These are phyloP conservation scores for Gobiocypris rarus DNA, from an alignment of 2,113 vertebrate species.

Conservation along the genomic window DNA sequence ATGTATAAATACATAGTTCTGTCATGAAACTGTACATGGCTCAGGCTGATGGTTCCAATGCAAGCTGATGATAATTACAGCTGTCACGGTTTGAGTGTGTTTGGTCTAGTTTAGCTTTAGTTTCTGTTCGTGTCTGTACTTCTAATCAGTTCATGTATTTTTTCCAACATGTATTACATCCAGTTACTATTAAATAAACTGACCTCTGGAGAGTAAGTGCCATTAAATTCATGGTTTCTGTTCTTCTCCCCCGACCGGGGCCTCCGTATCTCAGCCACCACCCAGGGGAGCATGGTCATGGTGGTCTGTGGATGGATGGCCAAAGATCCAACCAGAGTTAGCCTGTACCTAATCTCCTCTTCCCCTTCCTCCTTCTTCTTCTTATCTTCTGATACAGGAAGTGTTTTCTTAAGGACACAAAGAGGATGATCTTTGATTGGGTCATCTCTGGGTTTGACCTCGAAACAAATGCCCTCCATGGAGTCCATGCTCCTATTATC, in stretches of 20 bases:
- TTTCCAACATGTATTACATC: not conserved
- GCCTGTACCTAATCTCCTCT: slow-evolving; percentile 74
- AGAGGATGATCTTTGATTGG: not conserved
- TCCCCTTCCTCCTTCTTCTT: slow-evolving; percentile 40
- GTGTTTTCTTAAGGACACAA: slow-evolving; percentile 7
- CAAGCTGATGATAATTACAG: too few relatives aligned
- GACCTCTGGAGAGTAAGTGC: slow-evolving; percentile 22
- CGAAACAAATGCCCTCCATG: slow-evolving; percentile 74
- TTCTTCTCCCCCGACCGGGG: slow-evolving; percentile 61
- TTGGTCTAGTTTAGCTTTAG: too few relatives aligned
- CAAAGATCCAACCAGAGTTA: slow-evolving; percentile 85
- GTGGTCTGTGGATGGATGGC: slow-evolving; percentile 87
- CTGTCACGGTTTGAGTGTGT: too few relatives aligned
- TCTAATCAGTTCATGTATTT: not conserved
- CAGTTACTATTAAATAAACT: not conserved
- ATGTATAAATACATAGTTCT: too few relatives aligned
- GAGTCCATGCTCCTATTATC: slow-evolving; percentile 53
- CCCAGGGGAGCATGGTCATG: slow-evolving; percentile 95
- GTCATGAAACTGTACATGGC: too few relatives aligned
- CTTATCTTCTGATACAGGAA: slow-evolving; percentile 31
- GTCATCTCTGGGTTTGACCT: slow-evolving; percentile 66
- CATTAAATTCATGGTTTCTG: slow-evolving; percentile 39
- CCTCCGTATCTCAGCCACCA: slow-evolving; percentile 87
- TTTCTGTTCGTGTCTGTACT: too few relatives aligned
- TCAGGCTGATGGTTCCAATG: too few relatives aligned